Conservation (phyloP, 2,113 vertebrate genomes). For the Neogale vison region DNA sequence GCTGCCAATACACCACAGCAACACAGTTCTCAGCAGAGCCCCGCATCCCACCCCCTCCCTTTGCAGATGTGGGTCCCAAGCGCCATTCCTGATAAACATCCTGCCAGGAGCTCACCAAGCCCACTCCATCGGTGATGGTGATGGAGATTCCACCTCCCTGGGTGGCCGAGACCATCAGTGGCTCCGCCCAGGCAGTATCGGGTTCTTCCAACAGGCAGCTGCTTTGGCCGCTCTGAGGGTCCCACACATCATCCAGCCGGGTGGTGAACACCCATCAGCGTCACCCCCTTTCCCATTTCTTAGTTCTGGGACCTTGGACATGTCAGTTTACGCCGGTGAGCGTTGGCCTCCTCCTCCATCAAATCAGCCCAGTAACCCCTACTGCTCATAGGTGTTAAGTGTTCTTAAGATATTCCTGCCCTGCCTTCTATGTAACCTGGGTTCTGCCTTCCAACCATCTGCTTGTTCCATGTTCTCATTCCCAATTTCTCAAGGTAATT, state of each 20-base stretch:
- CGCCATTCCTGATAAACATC: not conserved
- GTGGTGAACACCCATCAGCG: not conserved
- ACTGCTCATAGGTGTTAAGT: not conserved
- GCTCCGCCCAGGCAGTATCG: not conserved
- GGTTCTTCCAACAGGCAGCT: not conserved
- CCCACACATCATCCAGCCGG: accelerated
- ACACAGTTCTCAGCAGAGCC: not conserved
- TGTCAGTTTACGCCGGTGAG: not conserved
- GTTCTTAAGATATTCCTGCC: not conserved
- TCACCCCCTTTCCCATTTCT: not conserved
- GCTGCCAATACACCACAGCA: accelerated
- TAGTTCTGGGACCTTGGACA: not conserved
- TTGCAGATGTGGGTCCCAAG: no score
- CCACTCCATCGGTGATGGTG: not conserved
- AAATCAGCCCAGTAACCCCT: not conserved
- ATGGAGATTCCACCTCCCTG: not conserved
- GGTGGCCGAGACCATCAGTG: accelerated
- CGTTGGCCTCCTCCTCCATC: not conserved
- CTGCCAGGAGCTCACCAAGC: not conserved
- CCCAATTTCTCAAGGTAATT: not conserved
- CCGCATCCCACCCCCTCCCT: not conserved
- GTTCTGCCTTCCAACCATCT: not conserved
- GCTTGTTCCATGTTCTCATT: not conserved
- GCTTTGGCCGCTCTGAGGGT: not conserved
- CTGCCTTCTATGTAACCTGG: not conserved